These are phyloP conservation scores for Volucella bombylans DNA, from an alignment of 2,888 invertebrate species.

Conservation along the genomic window DNA sequence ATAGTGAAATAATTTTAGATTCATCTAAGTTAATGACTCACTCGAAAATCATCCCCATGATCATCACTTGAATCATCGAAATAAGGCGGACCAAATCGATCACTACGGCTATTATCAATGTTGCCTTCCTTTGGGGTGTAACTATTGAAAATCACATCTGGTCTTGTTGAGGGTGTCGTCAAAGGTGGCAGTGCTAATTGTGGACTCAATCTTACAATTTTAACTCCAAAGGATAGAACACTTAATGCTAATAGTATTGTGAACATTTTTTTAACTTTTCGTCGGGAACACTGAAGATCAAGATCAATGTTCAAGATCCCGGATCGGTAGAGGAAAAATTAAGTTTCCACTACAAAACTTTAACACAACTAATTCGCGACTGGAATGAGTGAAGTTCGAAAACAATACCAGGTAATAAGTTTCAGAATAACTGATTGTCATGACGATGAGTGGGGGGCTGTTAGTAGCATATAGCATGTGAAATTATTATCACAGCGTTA, in stretches of 20 bases:
- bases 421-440: constrained; percentile 55
- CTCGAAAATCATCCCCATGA: constrained; percentile 80
- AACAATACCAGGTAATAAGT: constrained; percentile 43
- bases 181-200: constrained; percentile 85
- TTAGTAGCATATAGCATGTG: constrained; percentile 64
- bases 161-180: constrained; percentile 78
- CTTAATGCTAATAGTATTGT: constrained; percentile 74
- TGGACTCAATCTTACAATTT: constrained; percentile 75
- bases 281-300: constrained; percentile 53
- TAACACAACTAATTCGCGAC: constrained; percentile 68
- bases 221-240: constrained; percentile 24
- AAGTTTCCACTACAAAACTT: constrained; percentile 49
- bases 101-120: constrained; percentile 80
- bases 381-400: constrained; percentile 47
- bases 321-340: constrained; percentile 17
- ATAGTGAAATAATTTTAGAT: background rate
- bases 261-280: constrained; percentile 55
- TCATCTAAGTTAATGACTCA: constrained; percentile 69
- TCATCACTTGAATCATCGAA: constrained; percentile 78
- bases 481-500: constrained; percentile 68
- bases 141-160: constrained; percentile 80
- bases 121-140: constrained; percentile 76
- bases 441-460: constrained; percentile 50
- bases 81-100: constrained; percentile 81
- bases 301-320: constrained; percentile 62